Conservation (phyloP, 2,888 invertebrate genomes). For the Biston stratarius region DNA sequence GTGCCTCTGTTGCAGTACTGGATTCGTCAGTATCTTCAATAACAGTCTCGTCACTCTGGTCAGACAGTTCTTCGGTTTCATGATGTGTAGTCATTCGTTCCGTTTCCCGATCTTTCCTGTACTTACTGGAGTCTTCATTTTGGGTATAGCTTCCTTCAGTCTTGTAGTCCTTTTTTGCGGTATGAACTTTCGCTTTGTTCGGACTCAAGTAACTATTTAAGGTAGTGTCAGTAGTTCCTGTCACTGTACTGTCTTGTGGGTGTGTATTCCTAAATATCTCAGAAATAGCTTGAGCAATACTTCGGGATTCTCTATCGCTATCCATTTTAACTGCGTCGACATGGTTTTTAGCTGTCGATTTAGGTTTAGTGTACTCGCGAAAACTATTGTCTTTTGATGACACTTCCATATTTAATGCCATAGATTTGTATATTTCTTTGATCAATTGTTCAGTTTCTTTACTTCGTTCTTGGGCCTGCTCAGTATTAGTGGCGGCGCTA, state of each 20-base stretch:
- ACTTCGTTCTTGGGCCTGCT: constrained; percentile 50
- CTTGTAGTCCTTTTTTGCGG: constrained; percentile 35
- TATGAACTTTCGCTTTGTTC: constrained; percentile 33
- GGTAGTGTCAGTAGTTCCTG: constrained; percentile 40
- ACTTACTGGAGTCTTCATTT: constrained; percentile 12
- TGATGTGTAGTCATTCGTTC: constrained; percentile 21
- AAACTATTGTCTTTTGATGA: constrained; percentile 24
- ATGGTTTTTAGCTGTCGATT: constrained; percentile 3
- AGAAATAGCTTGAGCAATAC: constrained; percentile 49
- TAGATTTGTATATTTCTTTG: constrained; percentile 78
- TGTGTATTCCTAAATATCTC: constrained; percentile 54
- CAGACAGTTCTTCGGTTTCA: constrained; percentile 23
- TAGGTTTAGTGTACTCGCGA: constrained; percentile 6
- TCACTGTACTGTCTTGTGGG: constrained; percentile 47
- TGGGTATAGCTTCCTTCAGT: constrained; percentile 21
- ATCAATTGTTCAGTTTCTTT: constrained; percentile 74
- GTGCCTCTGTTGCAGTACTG: constrained; percentile 48
- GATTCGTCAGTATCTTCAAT: constrained; percentile 44
- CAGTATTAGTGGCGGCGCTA: constrained; percentile 67
- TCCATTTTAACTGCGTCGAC: constrained; percentile 42
- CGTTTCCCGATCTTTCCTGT: constrained; percentile 19
- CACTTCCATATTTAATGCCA: constrained; percentile 61
- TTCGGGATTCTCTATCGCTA: constrained; percentile 36
- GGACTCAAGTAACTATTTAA: constrained; percentile 43
- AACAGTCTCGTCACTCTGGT: constrained; percentile 29